Percentiles rank a stretch among this genome's conserved stretches.
These are phyloP conservation scores for Matsumurasca onukii DNA, from an alignment of 1,140 invertebrate species.

Conservation along the genomic window DNA sequence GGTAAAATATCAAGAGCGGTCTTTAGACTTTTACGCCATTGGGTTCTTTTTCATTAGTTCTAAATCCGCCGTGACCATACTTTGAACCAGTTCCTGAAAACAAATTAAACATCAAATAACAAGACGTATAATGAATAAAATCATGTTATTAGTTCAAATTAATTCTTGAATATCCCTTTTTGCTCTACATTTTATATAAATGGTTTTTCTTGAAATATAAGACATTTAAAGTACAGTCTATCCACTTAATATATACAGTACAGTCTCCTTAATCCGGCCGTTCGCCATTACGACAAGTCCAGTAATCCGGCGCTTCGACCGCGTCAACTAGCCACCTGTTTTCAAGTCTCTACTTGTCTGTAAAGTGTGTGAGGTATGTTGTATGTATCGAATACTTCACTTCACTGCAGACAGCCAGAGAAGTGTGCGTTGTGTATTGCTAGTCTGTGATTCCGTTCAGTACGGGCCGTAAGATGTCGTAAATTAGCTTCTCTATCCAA, in stretches of 20 bases:
- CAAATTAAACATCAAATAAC: slow-evolving; percentile 25
- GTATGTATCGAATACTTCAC: no score
- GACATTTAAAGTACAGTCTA: background rate
- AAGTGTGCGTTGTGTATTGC: no score
- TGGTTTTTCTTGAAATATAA: background rate
- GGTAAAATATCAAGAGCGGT: no score
- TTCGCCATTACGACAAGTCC: no score
- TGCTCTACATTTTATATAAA: background rate
- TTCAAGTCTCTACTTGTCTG: no score
- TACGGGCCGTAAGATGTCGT: no score
- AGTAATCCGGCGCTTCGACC: no score
- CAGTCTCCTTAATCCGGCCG: background rate
- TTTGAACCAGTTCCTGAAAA: slow-evolving; percentile 79
- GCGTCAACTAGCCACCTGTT: no score
- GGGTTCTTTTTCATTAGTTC: slow-evolving; percentile 91
- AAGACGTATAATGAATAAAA: background rate
- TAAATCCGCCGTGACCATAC: slow-evolving; percentile 96
- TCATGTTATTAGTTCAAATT: background rate
- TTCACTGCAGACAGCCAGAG: no score
- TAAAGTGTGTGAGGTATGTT: no score
- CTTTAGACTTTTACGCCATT: slow-evolving; percentile 71
- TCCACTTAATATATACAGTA: background rate
- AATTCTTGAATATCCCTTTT: background rate
- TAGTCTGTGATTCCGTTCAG: no score
- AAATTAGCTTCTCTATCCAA: no score